These are phyloP conservation scores for Sebastes matsubarae DNA, from an alignment of 2,797 vertebrate species.

Conservation along the genomic window DNA sequence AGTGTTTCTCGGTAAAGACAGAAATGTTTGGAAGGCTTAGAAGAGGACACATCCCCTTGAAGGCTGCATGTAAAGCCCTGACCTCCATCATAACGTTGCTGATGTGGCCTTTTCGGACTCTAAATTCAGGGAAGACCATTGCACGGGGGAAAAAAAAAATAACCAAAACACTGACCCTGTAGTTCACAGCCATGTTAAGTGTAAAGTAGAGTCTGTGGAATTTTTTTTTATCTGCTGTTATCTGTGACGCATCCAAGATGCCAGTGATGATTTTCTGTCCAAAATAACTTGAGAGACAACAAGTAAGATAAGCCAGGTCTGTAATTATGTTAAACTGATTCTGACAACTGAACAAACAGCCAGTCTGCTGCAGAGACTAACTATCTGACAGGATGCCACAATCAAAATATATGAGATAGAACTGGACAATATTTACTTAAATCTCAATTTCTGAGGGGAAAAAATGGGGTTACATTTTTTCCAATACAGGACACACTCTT, in stretches of 20 bases:
- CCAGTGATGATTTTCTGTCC: slow-evolving; percentile 44
- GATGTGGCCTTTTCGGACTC: background rate
- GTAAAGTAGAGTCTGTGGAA: slow-evolving; percentile 1
- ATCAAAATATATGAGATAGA: slow-evolving; percentile 18
- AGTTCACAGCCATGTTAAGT: background rate
- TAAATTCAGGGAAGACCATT: slow-evolving; percentile 11
- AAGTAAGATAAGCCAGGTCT: background rate
- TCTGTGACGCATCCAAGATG: slow-evolving; percentile 17
- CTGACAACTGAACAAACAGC: slow-evolving; percentile 42
- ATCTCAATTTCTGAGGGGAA: background rate
- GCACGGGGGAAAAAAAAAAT: background rate
- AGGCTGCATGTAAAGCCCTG: background rate
- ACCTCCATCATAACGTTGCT: background rate
- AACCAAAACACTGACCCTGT: slow-evolving; percentile 12
- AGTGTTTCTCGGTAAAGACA: slow-evolving; percentile 3
- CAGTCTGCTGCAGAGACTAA: slow-evolving; percentile 75
- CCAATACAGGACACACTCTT: background rate
- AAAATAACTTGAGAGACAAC: slow-evolving; percentile 21
- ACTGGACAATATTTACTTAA: background rate
- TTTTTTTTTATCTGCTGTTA: background rate
- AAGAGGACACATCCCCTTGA: slow-evolving; percentile 2
- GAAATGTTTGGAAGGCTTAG: slow-evolving; percentile 19
- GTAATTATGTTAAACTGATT: slow-evolving; percentile 12
- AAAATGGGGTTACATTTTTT: background rate
- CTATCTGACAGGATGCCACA: slow-evolving; percentile 32